Conservation (phyloP, 2,888 invertebrate species). For the Catotricha subobsoleta region DNA sequence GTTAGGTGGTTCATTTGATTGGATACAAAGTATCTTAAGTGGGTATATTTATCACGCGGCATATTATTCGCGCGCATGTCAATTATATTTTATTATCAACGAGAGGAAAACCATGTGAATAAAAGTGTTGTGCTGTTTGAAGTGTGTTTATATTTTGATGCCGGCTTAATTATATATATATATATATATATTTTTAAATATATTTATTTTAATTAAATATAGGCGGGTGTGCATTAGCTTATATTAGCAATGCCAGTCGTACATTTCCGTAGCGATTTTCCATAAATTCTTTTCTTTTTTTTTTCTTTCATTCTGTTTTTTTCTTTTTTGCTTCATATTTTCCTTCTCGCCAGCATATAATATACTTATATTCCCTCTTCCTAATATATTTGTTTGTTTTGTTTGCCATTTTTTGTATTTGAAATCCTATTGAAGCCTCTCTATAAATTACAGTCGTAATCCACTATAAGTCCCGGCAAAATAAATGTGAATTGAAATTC, state of each 20-base stretch:
- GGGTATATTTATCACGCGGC: slow-evolving; percentile 1
- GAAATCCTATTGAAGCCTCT: not conserved
- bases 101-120: slow-evolving; percentile 3
- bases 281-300: not conserved
- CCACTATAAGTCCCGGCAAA: not conserved
- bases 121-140: not conserved
- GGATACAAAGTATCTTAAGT: not conserved
- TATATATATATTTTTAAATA: not conserved
- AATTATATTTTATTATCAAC: not conserved
- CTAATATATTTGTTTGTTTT: too few species aligned
- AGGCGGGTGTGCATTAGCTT: too few species aligned
- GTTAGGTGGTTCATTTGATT: slow-evolving; percentile 3
- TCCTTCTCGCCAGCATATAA: not conserved
- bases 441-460: not conserved
- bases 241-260: too few species aligned
- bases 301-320: not conserved
- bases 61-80: slow-evolving; percentile 1
- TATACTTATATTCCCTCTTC: not conserved
- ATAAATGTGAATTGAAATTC: not conserved
- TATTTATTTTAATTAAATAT: too few species aligned
- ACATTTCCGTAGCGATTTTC: too few species aligned
- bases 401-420: slow-evolving; percentile 1
- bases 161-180: not conserved
- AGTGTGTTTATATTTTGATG: not conserved
- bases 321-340: not conserved